Evolutionary conservation across 2,797 vertebrate species (phyloP).

Genomic region (Pristis pectinata): DNA sequence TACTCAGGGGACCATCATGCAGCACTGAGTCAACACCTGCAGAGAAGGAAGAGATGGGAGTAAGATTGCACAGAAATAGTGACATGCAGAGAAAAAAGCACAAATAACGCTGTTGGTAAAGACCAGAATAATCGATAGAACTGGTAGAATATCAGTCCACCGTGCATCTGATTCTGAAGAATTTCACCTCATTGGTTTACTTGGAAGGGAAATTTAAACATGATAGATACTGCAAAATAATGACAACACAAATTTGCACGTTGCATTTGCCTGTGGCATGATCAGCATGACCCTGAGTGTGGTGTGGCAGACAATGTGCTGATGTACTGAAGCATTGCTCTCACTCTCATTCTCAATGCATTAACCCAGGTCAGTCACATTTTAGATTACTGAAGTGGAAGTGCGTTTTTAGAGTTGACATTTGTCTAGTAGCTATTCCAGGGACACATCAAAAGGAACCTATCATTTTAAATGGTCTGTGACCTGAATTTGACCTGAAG

Average conservation of each 20-base stretch:
- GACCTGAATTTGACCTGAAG: not conserved
- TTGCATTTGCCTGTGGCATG: not conserved
- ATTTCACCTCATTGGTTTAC: not conserved
- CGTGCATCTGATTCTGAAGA: not conserved
- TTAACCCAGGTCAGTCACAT: conserved; percentile 7
- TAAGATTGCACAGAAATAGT: not conserved
- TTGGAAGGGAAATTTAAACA: not conserved
- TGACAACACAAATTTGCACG: not conserved
- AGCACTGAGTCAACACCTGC: not conserved
- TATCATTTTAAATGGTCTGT: not conserved
- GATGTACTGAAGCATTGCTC: not conserved
- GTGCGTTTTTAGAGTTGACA: not conserved
- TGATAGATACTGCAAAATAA: not conserved
- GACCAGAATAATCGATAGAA: not conserved
- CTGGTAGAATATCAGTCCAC: not conserved
- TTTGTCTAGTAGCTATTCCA: not conserved
- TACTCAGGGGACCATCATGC: not conserved
- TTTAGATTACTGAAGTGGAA: not conserved
- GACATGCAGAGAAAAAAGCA: not conserved
- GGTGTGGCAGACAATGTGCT: not conserved
- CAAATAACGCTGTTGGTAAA: not conserved
- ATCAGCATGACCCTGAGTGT: not conserved
- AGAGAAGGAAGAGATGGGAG: not conserved
- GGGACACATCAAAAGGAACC: not conserved
- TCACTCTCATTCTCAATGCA: not conserved